Percentiles rank a stretch among this genome's conserved stretches.
Evolutionary conservation across 2,888 invertebrate species (phyloP).

Genomic region (Lobophora halterata): DNA sequence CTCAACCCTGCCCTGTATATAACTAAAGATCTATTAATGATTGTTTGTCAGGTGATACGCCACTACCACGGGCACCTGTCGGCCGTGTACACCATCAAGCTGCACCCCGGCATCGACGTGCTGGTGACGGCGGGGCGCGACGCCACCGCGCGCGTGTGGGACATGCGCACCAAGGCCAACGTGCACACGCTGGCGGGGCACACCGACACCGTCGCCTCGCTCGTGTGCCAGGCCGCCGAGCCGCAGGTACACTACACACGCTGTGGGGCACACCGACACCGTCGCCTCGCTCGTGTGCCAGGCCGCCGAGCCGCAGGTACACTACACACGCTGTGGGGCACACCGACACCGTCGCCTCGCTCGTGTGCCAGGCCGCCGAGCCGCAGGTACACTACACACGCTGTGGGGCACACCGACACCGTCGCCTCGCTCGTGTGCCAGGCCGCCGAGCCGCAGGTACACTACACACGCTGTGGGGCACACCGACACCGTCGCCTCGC

Average conservation of each 20-base stretch:
- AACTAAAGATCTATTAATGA: neutral
- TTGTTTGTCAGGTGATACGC: constrained; percentile 86
- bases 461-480: too few species aligned
- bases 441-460: neutral
- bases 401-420: constrained; percentile 89
- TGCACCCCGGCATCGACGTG: constrained; percentile 98
- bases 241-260: constrained; percentile 97
- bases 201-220: constrained; percentile 97
- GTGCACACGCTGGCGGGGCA: constrained; percentile 98
- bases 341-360: constrained; percentile 92
- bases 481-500: neutral
- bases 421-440: constrained; percentile 3
- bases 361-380: neutral
- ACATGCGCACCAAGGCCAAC: constrained; percentile 99
- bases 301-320: neutral
- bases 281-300: constrained; percentile 75
- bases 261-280: constrained; percentile 97
- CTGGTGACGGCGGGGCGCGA: constrained; percentile 96
- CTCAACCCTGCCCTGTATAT: too few species aligned
- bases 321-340: constrained; percentile 90
- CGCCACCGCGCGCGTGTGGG: constrained; percentile 98
- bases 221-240: constrained; percentile 95
- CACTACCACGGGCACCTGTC: constrained; percentile 99
- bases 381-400: constrained; percentile 63
- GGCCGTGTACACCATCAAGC: constrained; percentile 94